Conservation (phyloP, 2,113 vertebrate genomes). For the Ammodytes dubius region DNA sequence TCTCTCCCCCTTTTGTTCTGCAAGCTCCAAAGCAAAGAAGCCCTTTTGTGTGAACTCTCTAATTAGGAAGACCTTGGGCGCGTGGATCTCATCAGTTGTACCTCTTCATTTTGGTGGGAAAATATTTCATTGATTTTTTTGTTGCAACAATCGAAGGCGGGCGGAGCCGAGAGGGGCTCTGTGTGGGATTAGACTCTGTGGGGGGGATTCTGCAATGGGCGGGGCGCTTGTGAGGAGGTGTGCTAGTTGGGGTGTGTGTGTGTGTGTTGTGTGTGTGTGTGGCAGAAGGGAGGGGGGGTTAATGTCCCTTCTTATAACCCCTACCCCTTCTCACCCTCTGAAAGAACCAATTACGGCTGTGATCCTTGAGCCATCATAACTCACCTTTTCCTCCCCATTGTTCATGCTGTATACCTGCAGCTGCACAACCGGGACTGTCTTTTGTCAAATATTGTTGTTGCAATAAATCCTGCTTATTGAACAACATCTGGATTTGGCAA, state of each 20-base stretch:
- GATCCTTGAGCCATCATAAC: slow-evolving; percentile 56
- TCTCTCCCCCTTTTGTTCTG: slow-evolving; percentile 42
- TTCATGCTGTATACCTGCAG: slow-evolving; percentile 23
- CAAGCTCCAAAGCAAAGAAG: slow-evolving; percentile 62
- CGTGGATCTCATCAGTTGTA: slow-evolving; percentile 75
- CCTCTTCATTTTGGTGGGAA: slow-evolving; percentile 86
- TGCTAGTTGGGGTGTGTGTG: not conserved
- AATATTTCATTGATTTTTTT: slow-evolving; percentile 86
- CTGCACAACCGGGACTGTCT: slow-evolving; percentile 12
- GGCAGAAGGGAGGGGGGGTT: not conserved
- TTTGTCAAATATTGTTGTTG: not conserved
- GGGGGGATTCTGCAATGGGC: slow-evolving; percentile 73
- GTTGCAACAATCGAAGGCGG: slow-evolving; percentile 74
- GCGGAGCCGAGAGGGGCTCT: slow-evolving; percentile 75
- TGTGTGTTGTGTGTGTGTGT: slow-evolving; percentile 26
- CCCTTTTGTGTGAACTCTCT: slow-evolving; percentile 79
- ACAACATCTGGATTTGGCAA: slow-evolving; percentile 44
- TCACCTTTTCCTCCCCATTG: slow-evolving; percentile 53
- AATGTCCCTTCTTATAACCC: slow-evolving; percentile 58
- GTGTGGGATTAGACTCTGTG: slow-evolving; percentile 83
- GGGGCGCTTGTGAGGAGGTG: slow-evolving; percentile 34
- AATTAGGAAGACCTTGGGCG: slow-evolving; percentile 83
- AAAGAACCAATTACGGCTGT: slow-evolving; percentile 70
- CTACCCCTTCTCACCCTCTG: slow-evolving; percentile 45
- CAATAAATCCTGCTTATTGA: slow-evolving; percentile 45